Conservation (phyloP, 2,888 invertebrate genomes). For the Stenoptilia bipunctidactyla region DNA sequence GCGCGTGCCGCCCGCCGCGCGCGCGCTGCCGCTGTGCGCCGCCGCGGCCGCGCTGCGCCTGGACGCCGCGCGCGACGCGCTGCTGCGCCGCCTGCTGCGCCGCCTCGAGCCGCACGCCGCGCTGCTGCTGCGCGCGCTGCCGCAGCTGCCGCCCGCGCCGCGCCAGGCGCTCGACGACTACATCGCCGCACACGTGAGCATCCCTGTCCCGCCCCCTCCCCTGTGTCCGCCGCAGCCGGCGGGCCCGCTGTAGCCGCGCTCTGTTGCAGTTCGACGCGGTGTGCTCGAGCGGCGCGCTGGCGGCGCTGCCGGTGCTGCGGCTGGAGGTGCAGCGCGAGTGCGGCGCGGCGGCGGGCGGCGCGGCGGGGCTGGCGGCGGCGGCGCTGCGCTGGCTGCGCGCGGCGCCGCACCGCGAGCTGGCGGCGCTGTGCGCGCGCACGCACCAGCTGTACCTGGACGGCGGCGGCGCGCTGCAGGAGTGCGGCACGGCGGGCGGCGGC, state of each 20-base stretch:
- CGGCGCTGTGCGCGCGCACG: constrained; percentile 73
- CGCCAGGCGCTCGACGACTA: constrained; percentile 72
- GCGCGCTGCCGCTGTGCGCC: constrained; percentile 76
- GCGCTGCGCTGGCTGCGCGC: constrained; percentile 74
- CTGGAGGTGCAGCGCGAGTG: constrained; percentile 83
- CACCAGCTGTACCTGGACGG: constrained; percentile 82
- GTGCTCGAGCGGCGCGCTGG: constrained; percentile 73
- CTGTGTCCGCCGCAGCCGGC: not conserved
- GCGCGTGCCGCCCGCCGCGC: constrained; percentile 49
- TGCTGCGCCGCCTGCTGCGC: constrained; percentile 77
- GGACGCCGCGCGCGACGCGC: constrained; percentile 77
- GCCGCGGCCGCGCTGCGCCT: constrained; percentile 85
- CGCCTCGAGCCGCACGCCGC: constrained; percentile 70
- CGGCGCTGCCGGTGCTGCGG: constrained; percentile 75
- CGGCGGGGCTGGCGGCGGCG: constrained; percentile 70
- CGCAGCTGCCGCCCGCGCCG: constrained; percentile 73
- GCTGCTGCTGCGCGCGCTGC: constrained; percentile 73
- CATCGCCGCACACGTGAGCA: constrained; percentile 76
- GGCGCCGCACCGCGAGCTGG: constrained; percentile 32
- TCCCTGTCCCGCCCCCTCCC: not conserved
- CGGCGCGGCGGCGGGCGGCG: constrained; percentile 74
- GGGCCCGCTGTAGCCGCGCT: not conserved
- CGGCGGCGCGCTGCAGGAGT: constrained; percentile 84
- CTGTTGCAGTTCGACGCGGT: constrained; percentile 73
- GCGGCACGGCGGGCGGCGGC: constrained; percentile 79